Conservation (phyloP, 2,888 invertebrate genomes). For the Caenorhabditis parvicauda region DNA sequence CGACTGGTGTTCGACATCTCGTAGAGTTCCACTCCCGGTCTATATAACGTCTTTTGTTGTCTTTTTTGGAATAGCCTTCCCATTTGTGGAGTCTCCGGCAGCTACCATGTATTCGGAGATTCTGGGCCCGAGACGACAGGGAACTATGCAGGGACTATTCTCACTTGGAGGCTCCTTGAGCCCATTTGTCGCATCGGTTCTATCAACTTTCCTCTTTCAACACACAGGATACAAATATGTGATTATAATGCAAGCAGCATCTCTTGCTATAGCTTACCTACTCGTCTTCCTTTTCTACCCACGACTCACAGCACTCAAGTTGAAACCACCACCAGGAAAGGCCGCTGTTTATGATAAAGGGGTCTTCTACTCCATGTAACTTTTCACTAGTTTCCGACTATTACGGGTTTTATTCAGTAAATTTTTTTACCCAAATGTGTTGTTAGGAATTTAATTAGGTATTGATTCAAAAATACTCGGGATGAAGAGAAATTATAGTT, state of each 20-base stretch:
- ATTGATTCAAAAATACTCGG: too few species aligned
- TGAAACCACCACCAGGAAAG: constrained; percentile 20
- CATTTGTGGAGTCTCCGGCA: constrained; percentile 36
- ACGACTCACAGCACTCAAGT: constrained; percentile 31
- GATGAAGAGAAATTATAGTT: too few species aligned
- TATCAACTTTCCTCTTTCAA: constrained; percentile 36
- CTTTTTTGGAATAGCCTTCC: constrained; percentile 37
- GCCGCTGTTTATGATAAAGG: constrained; percentile 16
- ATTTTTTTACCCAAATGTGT: too few species aligned
- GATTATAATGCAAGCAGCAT: constrained; percentile 21
- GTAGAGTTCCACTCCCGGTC: constrained; percentile 27
- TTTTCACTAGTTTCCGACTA: too few species aligned
- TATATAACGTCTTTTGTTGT: constrained; percentile 33
- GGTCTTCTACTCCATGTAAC: constrained; percentile 17
- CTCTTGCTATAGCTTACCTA: constrained; percentile 24
- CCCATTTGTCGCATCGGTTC: constrained; percentile 37
- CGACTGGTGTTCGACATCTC: constrained; percentile 30
- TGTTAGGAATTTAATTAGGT: too few species aligned
- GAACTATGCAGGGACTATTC: constrained; percentile 43
- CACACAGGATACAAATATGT: constrained; percentile 38
- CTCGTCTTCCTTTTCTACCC: constrained; percentile 26
- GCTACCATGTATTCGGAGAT: constrained; percentile 37
- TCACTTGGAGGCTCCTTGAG: constrained; percentile 37
- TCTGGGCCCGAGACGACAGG: constrained; percentile 35
- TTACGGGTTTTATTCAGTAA: neutral